Conservation (phyloP, 2,888 invertebrate genomes). For the Gnatocerus cornutus region DNA sequence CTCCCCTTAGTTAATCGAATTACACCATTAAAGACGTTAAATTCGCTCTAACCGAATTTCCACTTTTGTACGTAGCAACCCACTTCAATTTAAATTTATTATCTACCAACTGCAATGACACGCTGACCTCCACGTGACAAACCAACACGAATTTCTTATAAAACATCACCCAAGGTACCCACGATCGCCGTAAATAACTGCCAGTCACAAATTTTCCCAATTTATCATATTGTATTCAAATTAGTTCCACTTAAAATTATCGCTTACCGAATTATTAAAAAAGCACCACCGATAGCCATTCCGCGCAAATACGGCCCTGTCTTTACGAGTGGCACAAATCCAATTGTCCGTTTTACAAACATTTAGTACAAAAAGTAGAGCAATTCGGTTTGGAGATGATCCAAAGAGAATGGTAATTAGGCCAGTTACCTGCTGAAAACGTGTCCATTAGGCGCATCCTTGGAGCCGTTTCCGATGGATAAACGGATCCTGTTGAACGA, state of each 20-base stretch:
- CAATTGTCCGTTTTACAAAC: slow-evolving; percentile 16
- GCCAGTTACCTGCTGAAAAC: slow-evolving; percentile 61
- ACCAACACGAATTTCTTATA: slow-evolving; percentile 3
- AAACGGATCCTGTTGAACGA: slow-evolving; percentile 73
- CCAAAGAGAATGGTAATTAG: slow-evolving; percentile 14
- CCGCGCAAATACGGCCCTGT: background rate
- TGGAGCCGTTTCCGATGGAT: slow-evolving; percentile 69
- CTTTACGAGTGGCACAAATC: slow-evolving; percentile 1
- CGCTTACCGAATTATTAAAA: background rate
- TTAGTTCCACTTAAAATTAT: background rate
- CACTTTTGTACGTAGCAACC: background rate
- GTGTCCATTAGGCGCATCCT: slow-evolving; percentile 59
- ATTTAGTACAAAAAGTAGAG: slow-evolving; percentile 5
- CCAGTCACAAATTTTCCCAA: slow-evolving; percentile 1
- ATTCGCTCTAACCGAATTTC: background rate
- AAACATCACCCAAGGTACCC: slow-evolving; percentile 5
- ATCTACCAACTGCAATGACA: slow-evolving; percentile 29
- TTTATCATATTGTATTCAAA: slow-evolving; percentile 13
- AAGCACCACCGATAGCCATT: background rate
- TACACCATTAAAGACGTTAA: background rate
- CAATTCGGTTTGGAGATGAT: slow-evolving; percentile 17
- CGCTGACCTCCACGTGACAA: slow-evolving; percentile 25
- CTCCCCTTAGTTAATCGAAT: slow-evolving; percentile 3
- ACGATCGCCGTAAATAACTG: background rate
- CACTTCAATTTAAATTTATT: slow-evolving; percentile 22